Evolutionary conservation across 2,888 invertebrate species (phyloP).

Genomic region (Ornithoptera alexandrae): DNA sequence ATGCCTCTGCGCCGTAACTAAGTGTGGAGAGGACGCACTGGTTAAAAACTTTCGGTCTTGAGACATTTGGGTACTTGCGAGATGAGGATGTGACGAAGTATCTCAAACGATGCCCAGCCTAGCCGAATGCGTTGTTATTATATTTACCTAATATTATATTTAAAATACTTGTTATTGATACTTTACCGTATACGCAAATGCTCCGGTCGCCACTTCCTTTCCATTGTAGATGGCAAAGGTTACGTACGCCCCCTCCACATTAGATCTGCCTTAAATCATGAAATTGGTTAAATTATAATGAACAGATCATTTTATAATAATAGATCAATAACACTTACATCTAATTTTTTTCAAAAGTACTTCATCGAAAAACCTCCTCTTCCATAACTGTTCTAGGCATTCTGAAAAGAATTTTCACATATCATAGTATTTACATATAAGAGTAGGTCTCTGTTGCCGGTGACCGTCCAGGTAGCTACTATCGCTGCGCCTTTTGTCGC

Average conservation of each 20-base stretch:
- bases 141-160: too few relatives aligned
- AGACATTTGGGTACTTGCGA: too few relatives aligned
- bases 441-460: too few relatives aligned
- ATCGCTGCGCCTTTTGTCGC: too few relatives aligned
- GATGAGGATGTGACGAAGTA: too few relatives aligned
- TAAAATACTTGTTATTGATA: background rate
- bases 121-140: too few relatives aligned
- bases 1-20: too few relatives aligned
- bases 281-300: background rate
- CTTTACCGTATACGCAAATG: conserved; percentile 23
- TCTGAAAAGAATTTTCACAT: conserved; percentile 7
- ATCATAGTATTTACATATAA: background rate
- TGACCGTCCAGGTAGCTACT: too few relatives aligned
- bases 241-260: conserved; percentile 15
- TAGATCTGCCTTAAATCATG: conserved; percentile 21
- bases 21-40: too few relatives aligned
- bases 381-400: conserved; percentile 27
- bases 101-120: too few relatives aligned
- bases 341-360: conserved; percentile 23
- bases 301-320: background rate
- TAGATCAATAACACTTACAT: conserved; percentile 13
- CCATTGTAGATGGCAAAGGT: conserved; percentile 17
- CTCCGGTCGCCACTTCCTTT: background rate
- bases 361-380: conserved; percentile 20
- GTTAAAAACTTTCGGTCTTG: too few relatives aligned